phyloP scores from a whole-genome alignment of 2,113 vertebrate species.

The Eretmodus cyanostictus region DNA sequence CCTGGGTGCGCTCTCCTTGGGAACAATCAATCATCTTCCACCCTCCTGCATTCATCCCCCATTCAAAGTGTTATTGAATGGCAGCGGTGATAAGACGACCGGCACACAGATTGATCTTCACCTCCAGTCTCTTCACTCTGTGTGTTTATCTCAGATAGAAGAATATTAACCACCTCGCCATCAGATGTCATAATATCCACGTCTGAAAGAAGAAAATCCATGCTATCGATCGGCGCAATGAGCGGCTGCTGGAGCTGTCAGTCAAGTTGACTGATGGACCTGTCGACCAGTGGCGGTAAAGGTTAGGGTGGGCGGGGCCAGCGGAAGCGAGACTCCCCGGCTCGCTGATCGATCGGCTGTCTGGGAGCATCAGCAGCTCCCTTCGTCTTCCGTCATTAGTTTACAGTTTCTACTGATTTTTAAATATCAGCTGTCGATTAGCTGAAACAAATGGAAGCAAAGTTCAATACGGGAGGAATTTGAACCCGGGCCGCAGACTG shows the following conservation, averaged over 20 bases:
- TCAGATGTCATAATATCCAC: conserved; percentile 56
- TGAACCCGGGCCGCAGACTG: background rate
- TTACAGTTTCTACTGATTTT: conserved; percentile 3
- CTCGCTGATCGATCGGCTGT: conserved; percentile 8
- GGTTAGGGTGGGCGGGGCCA: conserved; percentile 5
- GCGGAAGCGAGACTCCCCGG: background rate
- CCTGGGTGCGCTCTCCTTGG: background rate
- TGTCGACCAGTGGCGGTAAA: conserved; percentile 28
- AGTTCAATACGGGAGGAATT: background rate
- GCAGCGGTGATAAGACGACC: background rate
- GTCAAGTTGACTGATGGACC: conserved; percentile 58
- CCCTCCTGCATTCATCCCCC: background rate
- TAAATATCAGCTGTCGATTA: conserved; percentile 31
- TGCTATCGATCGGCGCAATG: conserved; percentile 41
- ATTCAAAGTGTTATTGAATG: conserved; percentile 20
- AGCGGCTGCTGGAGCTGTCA: conserved; percentile 36
- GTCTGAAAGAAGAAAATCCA: conserved; percentile 45
- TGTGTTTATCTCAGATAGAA: background rate
- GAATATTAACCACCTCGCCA: conserved; percentile 41
- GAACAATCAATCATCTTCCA: background rate
- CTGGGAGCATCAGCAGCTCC: background rate
- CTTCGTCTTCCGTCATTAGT: background rate
- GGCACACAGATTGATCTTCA: conserved; percentile 24
- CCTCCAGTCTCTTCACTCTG: background rate
- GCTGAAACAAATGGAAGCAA: background rate